A percentile compares a stretch with the other conserved stretches of the same genome.
Conservation (phyloP, 2,888 invertebrate species). For the Drosophila mulleri region DNA sequence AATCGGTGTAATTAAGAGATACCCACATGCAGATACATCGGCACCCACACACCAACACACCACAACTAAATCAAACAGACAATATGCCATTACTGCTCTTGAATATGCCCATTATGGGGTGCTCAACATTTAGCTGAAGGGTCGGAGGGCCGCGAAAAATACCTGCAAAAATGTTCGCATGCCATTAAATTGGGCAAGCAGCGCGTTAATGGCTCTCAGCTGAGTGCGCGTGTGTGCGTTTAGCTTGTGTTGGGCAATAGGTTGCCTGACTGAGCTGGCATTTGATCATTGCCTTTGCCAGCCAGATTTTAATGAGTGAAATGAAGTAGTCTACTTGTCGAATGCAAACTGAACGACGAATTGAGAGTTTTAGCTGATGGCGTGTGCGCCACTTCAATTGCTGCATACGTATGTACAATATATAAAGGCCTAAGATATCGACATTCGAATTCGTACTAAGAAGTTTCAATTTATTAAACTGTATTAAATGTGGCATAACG, state of each 20-base stretch:
- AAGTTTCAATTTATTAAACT: background rate
- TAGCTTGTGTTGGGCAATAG: background rate
- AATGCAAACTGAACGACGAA: slow-evolving; percentile 12
- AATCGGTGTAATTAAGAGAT: slow-evolving; percentile 68
- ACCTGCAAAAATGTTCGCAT: slow-evolving; percentile 57
- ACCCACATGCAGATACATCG: slow-evolving; percentile 25
- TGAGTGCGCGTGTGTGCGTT: slow-evolving; percentile 16
- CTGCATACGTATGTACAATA: too few relatives aligned
- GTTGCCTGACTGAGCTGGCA: slow-evolving; percentile 36
- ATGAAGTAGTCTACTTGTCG: slow-evolving; percentile 66
- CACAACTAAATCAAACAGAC: slow-evolving; percentile 50
- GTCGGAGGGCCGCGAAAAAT: slow-evolving; percentile 35
- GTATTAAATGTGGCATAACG: background rate
- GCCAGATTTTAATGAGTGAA: slow-evolving; percentile 61
- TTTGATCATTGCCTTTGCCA: slow-evolving; percentile 55
- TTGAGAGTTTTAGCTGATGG: too few relatives aligned
- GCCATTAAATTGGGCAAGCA: slow-evolving; percentile 62
- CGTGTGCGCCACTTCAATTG: too few relatives aligned
- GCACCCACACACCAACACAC: background rate
- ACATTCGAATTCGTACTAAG: background rate
- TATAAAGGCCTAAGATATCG: too few relatives aligned
- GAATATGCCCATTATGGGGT: slow-evolving; percentile 25
- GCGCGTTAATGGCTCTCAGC: slow-evolving; percentile 48
- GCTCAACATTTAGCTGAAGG: slow-evolving; percentile 26
- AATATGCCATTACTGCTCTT: slow-evolving; percentile 43